Conservation (phyloP, 2,797 vertebrate genomes). For the Pangasius macronema region DNA sequence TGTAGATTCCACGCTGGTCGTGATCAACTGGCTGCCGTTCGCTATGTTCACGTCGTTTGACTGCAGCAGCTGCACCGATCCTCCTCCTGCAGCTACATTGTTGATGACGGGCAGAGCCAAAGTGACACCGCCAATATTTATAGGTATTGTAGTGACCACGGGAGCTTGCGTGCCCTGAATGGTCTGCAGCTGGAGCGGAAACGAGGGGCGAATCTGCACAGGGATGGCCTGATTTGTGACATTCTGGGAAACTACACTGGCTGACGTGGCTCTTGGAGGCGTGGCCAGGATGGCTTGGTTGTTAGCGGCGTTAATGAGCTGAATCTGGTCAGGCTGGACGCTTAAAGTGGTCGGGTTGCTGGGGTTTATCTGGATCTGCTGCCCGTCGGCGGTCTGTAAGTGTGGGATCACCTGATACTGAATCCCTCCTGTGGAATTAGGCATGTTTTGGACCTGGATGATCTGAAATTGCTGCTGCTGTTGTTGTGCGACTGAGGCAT, state of each 20-base stretch:
- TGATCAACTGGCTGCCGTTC: conserved; percentile 88
- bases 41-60: conserved; percentile 86
- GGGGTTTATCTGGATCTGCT: conserved; percentile 92
- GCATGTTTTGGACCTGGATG: conserved; percentile 90
- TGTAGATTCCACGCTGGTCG: conserved; percentile 80
- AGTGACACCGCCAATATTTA: conserved; percentile 96
- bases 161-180: conserved; percentile 91
- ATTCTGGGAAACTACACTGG: conserved; percentile 84
- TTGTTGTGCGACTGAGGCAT: conserved; percentile 71
- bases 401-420: conserved; percentile 99
- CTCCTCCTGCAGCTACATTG: conserved; percentile 80
- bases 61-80: conserved; percentile 87
- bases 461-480: conserved; percentile 86
- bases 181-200: conserved; percentile 93
- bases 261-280: conserved; percentile 48
- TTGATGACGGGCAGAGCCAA: conserved; percentile 95
- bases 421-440: conserved; percentile 86
- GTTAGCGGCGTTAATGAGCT: conserved; percentile 90
- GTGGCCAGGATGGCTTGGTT: conserved; percentile 88
- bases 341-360: conserved; percentile 81
- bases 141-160: conserved; percentile 93
- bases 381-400: conserved; percentile 92
- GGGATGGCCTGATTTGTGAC: conserved; percentile 92
- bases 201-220: conserved; percentile 93
- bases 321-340: conserved; percentile 86